A percentile compares a stretch with the other conserved stretches of the same genome.
Conservation (phyloP, 2,113 vertebrate genomes). For the Formicarius rufipectus region DNA sequence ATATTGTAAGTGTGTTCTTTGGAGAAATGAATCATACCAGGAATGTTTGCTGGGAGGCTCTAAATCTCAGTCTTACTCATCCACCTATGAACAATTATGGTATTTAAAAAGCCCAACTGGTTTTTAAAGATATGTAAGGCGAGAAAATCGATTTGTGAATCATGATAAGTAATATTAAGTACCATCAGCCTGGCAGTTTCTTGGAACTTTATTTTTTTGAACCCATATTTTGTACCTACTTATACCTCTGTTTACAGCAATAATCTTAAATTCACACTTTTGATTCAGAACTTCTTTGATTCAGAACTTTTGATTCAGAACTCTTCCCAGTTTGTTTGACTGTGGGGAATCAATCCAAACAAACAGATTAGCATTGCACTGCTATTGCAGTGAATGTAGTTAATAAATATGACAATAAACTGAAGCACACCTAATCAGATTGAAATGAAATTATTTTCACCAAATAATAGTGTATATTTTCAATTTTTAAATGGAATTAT, state of each 20-base stretch:
- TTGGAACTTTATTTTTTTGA: neutral
- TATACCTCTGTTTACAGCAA: neutral
- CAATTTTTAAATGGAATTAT: neutral
- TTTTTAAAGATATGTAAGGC: slow-evolving; percentile 57
- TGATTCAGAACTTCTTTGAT: slow-evolving; percentile 23
- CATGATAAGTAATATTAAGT: slow-evolving; percentile 34
- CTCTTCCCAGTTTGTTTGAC: neutral
- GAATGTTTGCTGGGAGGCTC: neutral
- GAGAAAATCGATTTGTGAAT: slow-evolving; percentile 68
- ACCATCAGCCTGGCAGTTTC: slow-evolving; percentile 1
- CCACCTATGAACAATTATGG: slow-evolving; percentile 55
- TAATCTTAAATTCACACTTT: neutral
- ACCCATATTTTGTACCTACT: neutral
- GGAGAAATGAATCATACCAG: neutral
- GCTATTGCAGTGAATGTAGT: neutral
- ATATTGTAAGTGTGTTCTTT: slow-evolving; percentile 15
- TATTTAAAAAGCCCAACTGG: slow-evolving; percentile 40
- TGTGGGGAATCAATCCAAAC: neutral
- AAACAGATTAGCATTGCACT: slow-evolving; percentile 3
- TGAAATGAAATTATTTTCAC: neutral
- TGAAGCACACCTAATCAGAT: neutral
- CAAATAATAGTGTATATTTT: neutral
- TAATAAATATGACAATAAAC: slow-evolving; percentile 11
- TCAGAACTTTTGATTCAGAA: too few species aligned
- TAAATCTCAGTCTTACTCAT: slow-evolving; percentile 62